Evolutionary conservation across 1,140 invertebrate genomes (phyloP), one percentile per base, ranked within the genome.

Genomic region (Drosophila bocqueti): DNA sequence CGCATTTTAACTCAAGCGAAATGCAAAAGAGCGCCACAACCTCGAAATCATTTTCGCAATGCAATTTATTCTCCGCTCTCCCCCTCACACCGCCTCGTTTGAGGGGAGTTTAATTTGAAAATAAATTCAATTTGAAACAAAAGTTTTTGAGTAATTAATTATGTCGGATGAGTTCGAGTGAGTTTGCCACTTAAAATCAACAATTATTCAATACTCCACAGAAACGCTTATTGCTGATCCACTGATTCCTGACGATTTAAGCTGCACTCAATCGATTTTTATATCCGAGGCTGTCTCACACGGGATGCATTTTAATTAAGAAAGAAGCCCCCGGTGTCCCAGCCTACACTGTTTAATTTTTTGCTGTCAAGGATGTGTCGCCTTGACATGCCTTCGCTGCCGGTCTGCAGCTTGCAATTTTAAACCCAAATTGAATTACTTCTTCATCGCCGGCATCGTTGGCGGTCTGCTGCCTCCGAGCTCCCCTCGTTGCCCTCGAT

Each of bases 381-480:
- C 83, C 83, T 81, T 72, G 61, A 81, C 76, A 85, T 79, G 66
- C 59, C 59, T 3, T 36, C 43, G 65, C 47, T 49, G 36, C 62
- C 16, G 63, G 43, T 57, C 67, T 76, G 68, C 75, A 81, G 79
- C 64, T 87, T 89, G 84, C 84, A 87, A 89, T 87, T 87, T 87
- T 89, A 89, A 87, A 79, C 80, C 84, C 84, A 84, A 90, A 90
- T 90, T 89, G 74, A 89, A 89, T 81, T 89, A 89, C 71, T 63
- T 72, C 79, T 52, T 61, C 63, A 64, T 81, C 66, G 60, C 65
- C 60, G 58, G 49, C 54, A 74, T 50, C 71, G 60, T 60, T 54
- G 67, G 66, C 67, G 61, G 75, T 77, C 63, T 52, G 55, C 47
- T 24, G 62, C n/a, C 29, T 21, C 36, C 21, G 31, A 38, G 24